phyloP scores from a whole-genome alignment of 2,888 invertebrate species.

The Athalia circularis region DNA sequence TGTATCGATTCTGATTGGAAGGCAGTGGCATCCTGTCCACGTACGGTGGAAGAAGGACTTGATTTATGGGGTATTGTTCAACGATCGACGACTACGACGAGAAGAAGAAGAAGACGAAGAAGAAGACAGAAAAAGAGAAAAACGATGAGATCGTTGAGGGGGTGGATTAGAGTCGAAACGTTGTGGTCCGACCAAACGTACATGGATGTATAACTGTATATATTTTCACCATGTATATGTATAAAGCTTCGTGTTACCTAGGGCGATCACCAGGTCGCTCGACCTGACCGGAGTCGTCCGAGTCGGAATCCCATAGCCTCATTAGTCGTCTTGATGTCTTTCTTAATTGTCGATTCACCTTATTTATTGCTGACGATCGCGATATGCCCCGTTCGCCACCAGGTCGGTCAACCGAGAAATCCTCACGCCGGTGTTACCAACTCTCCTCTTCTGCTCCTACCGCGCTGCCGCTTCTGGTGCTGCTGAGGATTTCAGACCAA shows the following conservation, averaged over 20 bases:
- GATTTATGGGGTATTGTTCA: constrained; percentile 57
- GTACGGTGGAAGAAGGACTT: constrained; percentile 51
- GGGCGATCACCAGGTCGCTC: constrained; percentile 4
- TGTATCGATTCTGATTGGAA: constrained; percentile 60
- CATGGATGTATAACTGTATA: constrained; percentile 1
- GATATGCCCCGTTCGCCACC: constrained; percentile 54
- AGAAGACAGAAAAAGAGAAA: background rate
- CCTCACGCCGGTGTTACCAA: background rate
- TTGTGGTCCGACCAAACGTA: constrained; percentile 17
- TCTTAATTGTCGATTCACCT: constrained; percentile 68
- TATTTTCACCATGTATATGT: constrained; percentile 39
- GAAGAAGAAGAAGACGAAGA: background rate
- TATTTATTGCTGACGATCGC: constrained; percentile 67
- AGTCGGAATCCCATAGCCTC: constrained; percentile 62
- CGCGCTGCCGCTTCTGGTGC: background rate
- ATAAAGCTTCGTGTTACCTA: constrained; percentile 1
- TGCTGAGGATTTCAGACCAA: constrained; percentile 5
- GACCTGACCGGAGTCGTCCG: constrained; percentile 48
- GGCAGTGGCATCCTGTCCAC: constrained; percentile 43
- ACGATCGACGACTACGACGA: background rate
- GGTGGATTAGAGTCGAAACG: constrained; percentile 25
- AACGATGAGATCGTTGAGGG: background rate
- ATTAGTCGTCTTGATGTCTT: constrained; percentile 70
- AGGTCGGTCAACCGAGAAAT: constrained; percentile 38
- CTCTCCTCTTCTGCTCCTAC: too few relatives aligned